Base-by-base conservation (phyloP, 1,140 invertebrate species). In the Elymnias hypermnestra region DNA sequence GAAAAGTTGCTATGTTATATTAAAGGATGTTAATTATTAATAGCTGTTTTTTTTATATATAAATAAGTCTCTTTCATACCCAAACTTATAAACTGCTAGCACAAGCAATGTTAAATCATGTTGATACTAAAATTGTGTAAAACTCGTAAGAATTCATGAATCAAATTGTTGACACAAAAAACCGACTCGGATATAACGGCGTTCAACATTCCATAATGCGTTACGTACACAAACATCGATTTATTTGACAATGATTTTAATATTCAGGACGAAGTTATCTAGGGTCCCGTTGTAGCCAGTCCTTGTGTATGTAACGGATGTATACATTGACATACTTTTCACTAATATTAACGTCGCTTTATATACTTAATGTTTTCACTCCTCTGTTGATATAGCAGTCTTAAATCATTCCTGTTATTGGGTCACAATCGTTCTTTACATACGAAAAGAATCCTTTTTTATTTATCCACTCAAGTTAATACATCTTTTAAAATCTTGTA, bases 191-290 rank as follows among this genome's bases (percentile, higher is more conserved):
- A 5, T 19, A 21, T 41, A 41, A 41, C 39, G 39, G 39, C 15
- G 29, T 7, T 12, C 13, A 40, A 17, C n/a, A 41, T 41, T 41
- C 10, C 10, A 12, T 29, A 29, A 15, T 13, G 10, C 15, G 39
- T 64, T 46, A 46, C 55, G 45, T 51, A 36, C 26, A 37, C 46
- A 53, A 50, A 52, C 51, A 43, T 37, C 38, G 23, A 36, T 63
- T 66, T 65, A 67, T 71, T 74, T 59, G 57, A 53, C 55, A 60
- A 29, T 12, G 31, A 28, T 17, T 63, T 79, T 74, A 64, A 62
- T 76, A 81, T 76, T 72, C 75, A 73, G 67, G 65, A 64, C 72
- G 58, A 62, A 50, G 52, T 59, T 53, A 58, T 53, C 29, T 21
- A 52, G 38, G 25, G 55, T 71, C 59, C 71, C 65, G 67, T 74